Evolutionary conservation across 2,113 vertebrate genomes (phyloP).

Genomic region (Sorex araneus): DNA sequence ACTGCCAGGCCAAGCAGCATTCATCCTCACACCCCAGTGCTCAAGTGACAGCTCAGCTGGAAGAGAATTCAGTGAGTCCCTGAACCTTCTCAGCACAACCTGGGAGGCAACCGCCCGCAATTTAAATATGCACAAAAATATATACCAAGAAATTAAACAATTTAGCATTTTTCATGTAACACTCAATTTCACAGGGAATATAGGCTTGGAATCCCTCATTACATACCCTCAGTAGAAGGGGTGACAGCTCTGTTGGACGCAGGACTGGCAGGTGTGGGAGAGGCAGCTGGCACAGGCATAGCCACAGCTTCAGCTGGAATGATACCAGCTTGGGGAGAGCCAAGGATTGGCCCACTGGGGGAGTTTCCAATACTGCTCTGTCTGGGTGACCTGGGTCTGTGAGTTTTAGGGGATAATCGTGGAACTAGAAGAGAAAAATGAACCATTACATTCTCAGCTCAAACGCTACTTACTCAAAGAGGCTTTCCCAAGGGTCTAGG

Average conservation of each 20-base stretch:
- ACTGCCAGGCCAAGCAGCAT: too few species aligned
- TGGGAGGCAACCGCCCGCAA: neutral
- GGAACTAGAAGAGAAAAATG: slow-evolving; percentile 89
- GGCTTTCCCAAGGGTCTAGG: neutral
- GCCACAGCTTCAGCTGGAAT: slow-evolving; percentile 92
- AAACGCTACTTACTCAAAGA: slow-evolving; percentile 56
- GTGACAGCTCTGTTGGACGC: slow-evolving; percentile 94
- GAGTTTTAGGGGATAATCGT: slow-evolving; percentile 92
- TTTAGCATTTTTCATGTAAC: neutral
- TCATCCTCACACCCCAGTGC: too few species aligned
- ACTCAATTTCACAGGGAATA: neutral
- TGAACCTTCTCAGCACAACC: neutral
- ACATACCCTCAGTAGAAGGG: slow-evolving; percentile 93
- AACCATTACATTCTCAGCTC: slow-evolving; percentile 69
- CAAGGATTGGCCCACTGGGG: slow-evolving; percentile 91
- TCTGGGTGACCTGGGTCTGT: slow-evolving; percentile 98
- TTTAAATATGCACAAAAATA: neutral
- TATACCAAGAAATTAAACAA: slow-evolving; percentile 14
- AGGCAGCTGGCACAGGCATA: slow-evolving; percentile 92
- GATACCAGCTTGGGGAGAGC: slow-evolving; percentile 94
- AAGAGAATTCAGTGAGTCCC: neutral
- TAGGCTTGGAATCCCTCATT: neutral
- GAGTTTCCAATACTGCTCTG: slow-evolving; percentile 92
- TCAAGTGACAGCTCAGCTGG: too few species aligned
- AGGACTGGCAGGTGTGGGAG: slow-evolving; percentile 95